phyloP scores from a whole-genome alignment of 2,888 invertebrate species.

The Drosophila siamana region DNA sequence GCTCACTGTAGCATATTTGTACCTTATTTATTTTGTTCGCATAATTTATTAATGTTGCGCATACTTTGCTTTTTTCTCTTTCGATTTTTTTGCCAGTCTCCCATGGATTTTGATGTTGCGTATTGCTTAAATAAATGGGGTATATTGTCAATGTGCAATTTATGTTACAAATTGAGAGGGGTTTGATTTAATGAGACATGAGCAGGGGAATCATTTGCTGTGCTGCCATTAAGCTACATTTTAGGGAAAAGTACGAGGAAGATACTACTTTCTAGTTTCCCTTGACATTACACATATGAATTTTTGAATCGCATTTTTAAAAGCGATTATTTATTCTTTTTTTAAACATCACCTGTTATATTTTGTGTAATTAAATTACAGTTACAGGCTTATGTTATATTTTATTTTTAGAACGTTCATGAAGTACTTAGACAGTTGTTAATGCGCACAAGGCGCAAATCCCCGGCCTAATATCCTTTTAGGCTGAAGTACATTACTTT shows the following conservation, averaged over 20 bases:
- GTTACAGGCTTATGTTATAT: no score
- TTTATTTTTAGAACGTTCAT: no score
- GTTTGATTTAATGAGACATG: neutral
- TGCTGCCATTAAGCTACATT: neutral
- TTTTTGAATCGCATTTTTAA: no score
- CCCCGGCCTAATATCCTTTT: neutral
- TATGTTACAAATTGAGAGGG: neutral
- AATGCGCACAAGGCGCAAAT: no score
- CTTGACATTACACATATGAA: no score
- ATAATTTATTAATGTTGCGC: slow-evolving; percentile 71
- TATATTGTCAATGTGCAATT: neutral
- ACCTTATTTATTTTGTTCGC: slow-evolving; percentile 73
- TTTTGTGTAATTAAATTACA: no score
- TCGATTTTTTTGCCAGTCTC: slow-evolving; percentile 8
- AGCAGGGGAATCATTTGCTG: neutral
- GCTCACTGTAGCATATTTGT: slow-evolving; percentile 62
- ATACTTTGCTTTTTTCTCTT: slow-evolving; percentile 19
- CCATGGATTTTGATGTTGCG: slow-evolving; percentile 4
- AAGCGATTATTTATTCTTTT: no score
- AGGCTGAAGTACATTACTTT: neutral
- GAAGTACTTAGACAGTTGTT: no score
- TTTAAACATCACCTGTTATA: no score
- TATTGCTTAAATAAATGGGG: slow-evolving; percentile 6
- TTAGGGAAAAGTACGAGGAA: no score
- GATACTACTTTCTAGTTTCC: no score